phyloP scores from a whole-genome alignment of 1,140 invertebrate genomes.

The Drosophila ficusphila region DNA sequence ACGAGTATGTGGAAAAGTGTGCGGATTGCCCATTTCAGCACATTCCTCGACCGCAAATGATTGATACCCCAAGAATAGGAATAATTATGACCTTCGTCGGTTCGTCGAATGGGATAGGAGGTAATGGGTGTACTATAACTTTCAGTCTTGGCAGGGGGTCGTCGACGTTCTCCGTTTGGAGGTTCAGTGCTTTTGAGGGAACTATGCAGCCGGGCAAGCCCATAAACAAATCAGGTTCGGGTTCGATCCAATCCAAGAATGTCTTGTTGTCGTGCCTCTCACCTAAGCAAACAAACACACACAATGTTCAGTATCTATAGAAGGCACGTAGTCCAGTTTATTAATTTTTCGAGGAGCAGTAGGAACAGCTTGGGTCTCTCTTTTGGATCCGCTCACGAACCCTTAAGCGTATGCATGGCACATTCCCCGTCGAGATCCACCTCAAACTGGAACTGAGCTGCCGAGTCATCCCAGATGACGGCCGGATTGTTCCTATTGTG shows the following conservation, averaged over 20 bases:
- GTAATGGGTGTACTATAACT: constrained; percentile 8
- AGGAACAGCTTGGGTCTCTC: constrained; percentile 1
- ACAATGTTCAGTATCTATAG: constrained; percentile 4
- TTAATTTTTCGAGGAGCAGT: constrained; percentile 37
- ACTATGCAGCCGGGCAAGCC: constrained; percentile 34
- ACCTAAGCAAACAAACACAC: constrained; percentile 17
- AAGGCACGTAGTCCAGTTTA: constrained; percentile 39
- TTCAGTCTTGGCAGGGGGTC: constrained; percentile 22
- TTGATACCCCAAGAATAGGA: constrained; percentile 31
- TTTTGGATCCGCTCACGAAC: not conserved
- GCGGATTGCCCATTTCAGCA: constrained; percentile 23
- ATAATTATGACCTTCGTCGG: constrained; percentile 47
- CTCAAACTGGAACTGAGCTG: not conserved
- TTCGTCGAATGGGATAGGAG: constrained; percentile 7
- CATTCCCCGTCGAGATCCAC: not conserved
- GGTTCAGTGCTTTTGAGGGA: constrained; percentile 1
- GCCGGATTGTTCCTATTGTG: constrained; percentile 34
- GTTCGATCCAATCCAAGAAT: constrained; percentile 38
- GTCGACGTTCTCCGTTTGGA: constrained; percentile 1
- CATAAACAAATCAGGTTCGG: constrained; percentile 52
- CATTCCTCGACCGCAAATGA: constrained; percentile 33
- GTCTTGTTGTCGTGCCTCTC: constrained; percentile 32
- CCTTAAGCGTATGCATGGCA: constrained; percentile 12
- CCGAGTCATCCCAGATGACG: constrained; percentile 41
- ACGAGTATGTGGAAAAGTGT: not conserved